Evolutionary conservation across 92 coral and sea anemone species (phyloP), one percentile per base, ranked within the genome.

Genomic region (Desmophyllum pertusum): DNA sequence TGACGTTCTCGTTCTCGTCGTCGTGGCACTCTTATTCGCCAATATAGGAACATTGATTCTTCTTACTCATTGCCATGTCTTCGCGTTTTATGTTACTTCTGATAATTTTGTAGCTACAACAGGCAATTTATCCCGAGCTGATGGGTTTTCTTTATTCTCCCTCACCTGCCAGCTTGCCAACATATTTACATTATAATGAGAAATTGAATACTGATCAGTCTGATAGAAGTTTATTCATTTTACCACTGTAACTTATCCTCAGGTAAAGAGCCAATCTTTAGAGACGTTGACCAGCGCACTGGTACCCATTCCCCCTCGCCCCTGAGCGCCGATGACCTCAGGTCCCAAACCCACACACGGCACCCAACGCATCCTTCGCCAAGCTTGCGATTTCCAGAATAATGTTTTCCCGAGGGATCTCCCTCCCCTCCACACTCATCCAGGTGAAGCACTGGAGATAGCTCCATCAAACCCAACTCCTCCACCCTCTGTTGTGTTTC

Each of bases 341-440:
- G n/a, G n/a, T n/a, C 14, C 98, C 98, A 35, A n/a, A n/a, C n/a
- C 98, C 98, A 50, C 88, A 94, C 68, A 94, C 98, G 5, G 98
- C 93, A 43, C 98, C 98, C 89, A 94, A 94, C 52, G 98, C 98
- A n/a, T 11, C 98, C 95, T 86, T 94, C 95, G 10, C 98, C 98
- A 53, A 94, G 91, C 78, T 94, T 94, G 59, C 98, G 88, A 82
- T 94, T 91, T n/a, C n/a, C 40, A 94, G 91, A 62, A 94, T 87
- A 78, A 94, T 92, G 61, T 77, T 79, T 62, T 89, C 93, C 46
- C 98, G 93, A 3, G 89, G 93, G 80, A 94, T 84, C 80, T 94
- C 98, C 98, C 98, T 91, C 86, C 87, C 95, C 73, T 94, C 95
- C 67, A 94, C 98, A 94, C 86, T 89, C 95, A 73, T 94, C 95